Evolutionary conservation across 2,888 invertebrate genomes (phyloP), one percentile per base, ranked within the genome.

Genomic region (Odontocerum albicorne): DNA sequence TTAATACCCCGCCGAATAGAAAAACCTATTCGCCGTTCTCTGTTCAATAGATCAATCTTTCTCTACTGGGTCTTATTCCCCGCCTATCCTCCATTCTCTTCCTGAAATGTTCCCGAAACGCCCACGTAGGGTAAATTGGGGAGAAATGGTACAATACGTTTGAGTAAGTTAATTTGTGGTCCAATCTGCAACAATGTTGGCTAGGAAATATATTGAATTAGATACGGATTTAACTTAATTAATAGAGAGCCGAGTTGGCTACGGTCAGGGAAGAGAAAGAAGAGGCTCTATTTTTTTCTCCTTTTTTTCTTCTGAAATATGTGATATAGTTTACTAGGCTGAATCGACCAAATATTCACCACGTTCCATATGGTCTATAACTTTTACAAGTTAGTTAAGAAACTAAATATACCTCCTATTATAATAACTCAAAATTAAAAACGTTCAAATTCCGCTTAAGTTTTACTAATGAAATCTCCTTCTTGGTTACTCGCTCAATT

Each of bases 41-140:
- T 44, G 50, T 51, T 59, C 55, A 47, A 59, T 59, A 59, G 58
- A 59, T 59, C 58, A 59, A 59, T 59, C 58, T 59, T 59, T 39
- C 43, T 42, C 33, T 21, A 32, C 35, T 33, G 36, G 49, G 49
- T 40, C 40, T 49, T 39, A 36, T 45, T 46, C 46, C 21, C 33
- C 17, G 38, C 6, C 17, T n/a, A n/a, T n/a, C 32, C 32, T 32
- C 38, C 19, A 16, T n/a, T 7, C 19, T 33, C 45, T 47, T 36
- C 17, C 38, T 21, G n/a, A 1, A 38, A 35, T 15, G 20, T 36
- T 3, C 33, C 22, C 13, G 15, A 42, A 20, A 40, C 40, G 40
- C 46, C 46, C 46, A 27, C 13, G 8, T 35, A 20, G 47, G 35
- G 39, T 15, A 43, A 22, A 53, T 15, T 35, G 42, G 17, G 32